phyloP scores from a whole-genome alignment of 2,113 vertebrate genomes.

The Passerina amoena region DNA sequence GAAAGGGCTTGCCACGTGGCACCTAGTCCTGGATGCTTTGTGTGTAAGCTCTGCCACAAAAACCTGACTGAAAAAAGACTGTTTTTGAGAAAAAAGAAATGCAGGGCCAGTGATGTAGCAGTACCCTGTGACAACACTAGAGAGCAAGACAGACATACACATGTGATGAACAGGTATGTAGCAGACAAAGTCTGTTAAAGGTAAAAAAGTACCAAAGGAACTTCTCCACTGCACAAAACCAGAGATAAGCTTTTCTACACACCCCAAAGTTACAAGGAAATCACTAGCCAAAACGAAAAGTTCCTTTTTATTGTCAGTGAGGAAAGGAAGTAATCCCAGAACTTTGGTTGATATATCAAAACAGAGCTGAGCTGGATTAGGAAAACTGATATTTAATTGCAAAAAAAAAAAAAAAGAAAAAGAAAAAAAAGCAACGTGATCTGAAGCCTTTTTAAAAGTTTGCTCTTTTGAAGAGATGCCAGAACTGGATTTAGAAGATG shows the following conservation, averaged over 20 bases:
- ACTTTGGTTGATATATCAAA: not conserved
- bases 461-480: not conserved
- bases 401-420: too few species aligned
- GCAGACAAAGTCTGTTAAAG: not conserved
- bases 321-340: not conserved
- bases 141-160: not conserved
- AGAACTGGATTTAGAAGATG: not conserved
- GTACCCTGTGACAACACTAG: not conserved
- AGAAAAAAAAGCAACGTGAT: too few species aligned
- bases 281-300: not conserved
- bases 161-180: not conserved
- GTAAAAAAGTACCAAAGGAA: not conserved
- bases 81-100: not conserved
- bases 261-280: not conserved
- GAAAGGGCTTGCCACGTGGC: not conserved
- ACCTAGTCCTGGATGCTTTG: not conserved
- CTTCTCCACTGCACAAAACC: not conserved
- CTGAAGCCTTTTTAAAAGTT: not conserved
- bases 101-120: not conserved
- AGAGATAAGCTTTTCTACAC: not conserved
- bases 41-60: not conserved
- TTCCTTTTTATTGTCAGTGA: not conserved
- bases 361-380: not conserved
- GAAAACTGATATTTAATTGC: not conserved
- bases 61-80: not conserved